Base-by-base conservation (phyloP, 2,797 vertebrate genomes). In the Diplodus puntazzo region DNA sequence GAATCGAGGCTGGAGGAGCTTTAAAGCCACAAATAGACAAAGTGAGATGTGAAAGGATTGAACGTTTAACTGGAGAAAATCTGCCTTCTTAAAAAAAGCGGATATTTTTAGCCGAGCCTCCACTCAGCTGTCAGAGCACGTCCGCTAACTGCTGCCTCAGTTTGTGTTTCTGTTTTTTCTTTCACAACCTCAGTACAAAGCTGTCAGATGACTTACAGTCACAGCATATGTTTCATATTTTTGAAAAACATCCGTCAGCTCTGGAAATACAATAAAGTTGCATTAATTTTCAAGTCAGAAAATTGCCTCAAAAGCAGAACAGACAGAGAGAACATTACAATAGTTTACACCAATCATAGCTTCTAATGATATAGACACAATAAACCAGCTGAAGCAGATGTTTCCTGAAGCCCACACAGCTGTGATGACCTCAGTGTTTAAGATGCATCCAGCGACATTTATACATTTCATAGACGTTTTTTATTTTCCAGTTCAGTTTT, bases 101-200 rank as follows among this genome's bases (percentile, higher is more conserved):
- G 14, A 53, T 58, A 30, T 65, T 23, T 72, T 64, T 45, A 58
- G 43, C 61, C 3, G 21, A 20, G 43, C 25, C 48, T 69, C 42
- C 55, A 1, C 52, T 52, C 42, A 50, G 64, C 73, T 46, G 81
- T 54, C 58, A 20, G 46, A 59, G 39, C 42, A 1, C n/a, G 25
- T 54, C 66, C 9, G 3, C 66, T 20, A 23, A 11, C 55, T 27
- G 55, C 63, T 25, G 74, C 9, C 69, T 25, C n/a, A 0, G 4
- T 34, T 55, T 53, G 34, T 43, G 1, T n/a, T 63, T 34, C 8
- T 14, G 59, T 23, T 23, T 42, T 59, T 60, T 34, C 34, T 8
- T 6, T 13, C 27, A 20, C 55, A 10, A 18, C 54, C 34, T 23
- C n/a, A 42, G 46, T n/a, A 49, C 34, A 43, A 46, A 25, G 14